Percentiles rank a stretch among this genome's conserved stretches.
phyloP scores from a whole-genome alignment of 2,888 invertebrate genomes.

The Lycophotia porphyrea region DNA sequence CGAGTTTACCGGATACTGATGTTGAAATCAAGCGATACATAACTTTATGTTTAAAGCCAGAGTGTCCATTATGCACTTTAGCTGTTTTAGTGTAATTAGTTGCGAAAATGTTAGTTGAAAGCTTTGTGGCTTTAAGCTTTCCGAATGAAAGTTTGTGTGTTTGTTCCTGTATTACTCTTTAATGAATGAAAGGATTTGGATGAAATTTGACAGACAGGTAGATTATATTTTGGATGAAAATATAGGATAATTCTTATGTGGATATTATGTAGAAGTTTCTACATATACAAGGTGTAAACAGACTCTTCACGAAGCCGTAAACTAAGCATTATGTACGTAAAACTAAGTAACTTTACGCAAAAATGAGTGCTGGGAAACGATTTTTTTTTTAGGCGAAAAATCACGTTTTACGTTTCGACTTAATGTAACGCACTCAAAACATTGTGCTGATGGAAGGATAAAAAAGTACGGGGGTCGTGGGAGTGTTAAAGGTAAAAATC shows the following conservation, averaged over 20 bases:
- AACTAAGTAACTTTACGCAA: too few relatives aligned
- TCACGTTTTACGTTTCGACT: too few relatives aligned
- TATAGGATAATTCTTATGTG: background rate
- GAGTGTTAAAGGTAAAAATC: too few relatives aligned
- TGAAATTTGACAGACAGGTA: background rate
- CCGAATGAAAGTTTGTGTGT: constrained; percentile 2
- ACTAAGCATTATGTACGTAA: too few relatives aligned
- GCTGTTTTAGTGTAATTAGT: constrained; percentile 17
- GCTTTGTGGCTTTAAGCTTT: background rate
- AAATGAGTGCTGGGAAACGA: too few relatives aligned
- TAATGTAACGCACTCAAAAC: too few relatives aligned
- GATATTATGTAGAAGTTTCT: background rate
- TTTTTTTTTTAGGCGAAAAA: too few relatives aligned
- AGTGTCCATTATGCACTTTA: constrained; percentile 28
- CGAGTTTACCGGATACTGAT: constrained; percentile 30
- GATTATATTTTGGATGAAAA: background rate
- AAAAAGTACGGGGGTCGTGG: too few relatives aligned
- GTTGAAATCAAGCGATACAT: constrained; percentile 31
- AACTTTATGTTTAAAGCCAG: constrained; percentile 11
- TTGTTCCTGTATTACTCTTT: background rate
- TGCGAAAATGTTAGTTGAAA: constrained; percentile 9
- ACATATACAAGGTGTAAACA: too few relatives aligned
- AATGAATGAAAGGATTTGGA: background rate
- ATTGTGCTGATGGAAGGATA: too few relatives aligned
- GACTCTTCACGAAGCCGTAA: too few relatives aligned